A percentile compares a stretch with the other conserved stretches of the same genome.
phyloP scores from a whole-genome alignment of 2,797 vertebrate genomes.

The Anolis apletophallus region DNA sequence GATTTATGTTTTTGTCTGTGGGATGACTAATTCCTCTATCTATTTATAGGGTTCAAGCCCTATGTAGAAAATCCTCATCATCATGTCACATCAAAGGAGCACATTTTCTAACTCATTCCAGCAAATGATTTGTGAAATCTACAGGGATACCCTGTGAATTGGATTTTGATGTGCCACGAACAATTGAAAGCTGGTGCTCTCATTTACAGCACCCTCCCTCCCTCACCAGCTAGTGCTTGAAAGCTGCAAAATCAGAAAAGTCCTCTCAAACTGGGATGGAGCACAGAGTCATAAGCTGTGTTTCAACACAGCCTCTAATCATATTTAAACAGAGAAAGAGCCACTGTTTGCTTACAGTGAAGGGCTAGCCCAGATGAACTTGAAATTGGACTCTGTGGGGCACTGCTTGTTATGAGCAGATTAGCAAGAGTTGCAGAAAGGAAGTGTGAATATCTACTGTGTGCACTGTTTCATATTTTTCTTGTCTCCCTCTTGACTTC shows the following conservation, averaged over 20 bases:
- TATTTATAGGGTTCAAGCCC: constrained; percentile 5
- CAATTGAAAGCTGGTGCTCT: not conserved
- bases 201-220: not conserved
- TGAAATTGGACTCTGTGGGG: not conserved
- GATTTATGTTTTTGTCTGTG: not conserved
- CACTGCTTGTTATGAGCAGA: constrained; percentile 1
- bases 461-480: not conserved
- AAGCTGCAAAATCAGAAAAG: not conserved
- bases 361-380: not conserved
- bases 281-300: not conserved
- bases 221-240: not conserved
- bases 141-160: not conserved
- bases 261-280: not conserved
- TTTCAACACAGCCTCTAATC: not conserved
- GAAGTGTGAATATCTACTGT: not conserved
- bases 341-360: not conserved
- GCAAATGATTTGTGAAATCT: not conserved
- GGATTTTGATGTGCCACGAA: not conserved
- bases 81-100: constrained; percentile 3
- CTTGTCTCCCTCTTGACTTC: not conserved
- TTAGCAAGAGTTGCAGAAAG: constrained; percentile 5
- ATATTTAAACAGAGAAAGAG: constrained; percentile 6
- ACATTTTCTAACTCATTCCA: constrained; percentile 13
- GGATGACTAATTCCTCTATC: constrained; percentile 1
- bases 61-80: not conserved